Percentiles rank a stretch among this genome's conserved stretches.
Evolutionary conservation across 2,888 invertebrate species (phyloP).

Genomic region (Drosophila diplacantha): DNA sequence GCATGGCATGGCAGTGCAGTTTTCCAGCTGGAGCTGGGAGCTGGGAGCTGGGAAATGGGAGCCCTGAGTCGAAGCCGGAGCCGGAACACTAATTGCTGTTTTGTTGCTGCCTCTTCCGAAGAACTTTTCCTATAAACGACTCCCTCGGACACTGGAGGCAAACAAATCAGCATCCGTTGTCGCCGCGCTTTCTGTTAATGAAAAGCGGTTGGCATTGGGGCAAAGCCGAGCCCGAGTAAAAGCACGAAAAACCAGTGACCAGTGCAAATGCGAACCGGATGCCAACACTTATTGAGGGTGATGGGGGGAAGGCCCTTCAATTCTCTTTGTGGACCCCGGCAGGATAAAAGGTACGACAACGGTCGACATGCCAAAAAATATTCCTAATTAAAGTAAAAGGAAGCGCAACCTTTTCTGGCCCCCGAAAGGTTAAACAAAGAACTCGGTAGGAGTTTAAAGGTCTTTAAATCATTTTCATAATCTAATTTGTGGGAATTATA

Average conservation of each 20-base stretch:
- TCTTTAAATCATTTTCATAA: background rate
- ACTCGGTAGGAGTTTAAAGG: background rate
- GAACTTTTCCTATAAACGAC: slow-evolving; percentile 38
- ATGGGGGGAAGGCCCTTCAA: background rate
- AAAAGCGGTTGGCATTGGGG: slow-evolving; percentile 20
- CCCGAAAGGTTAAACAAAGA: slow-evolving; percentile 2
- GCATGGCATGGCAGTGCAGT: slow-evolving; percentile 13
- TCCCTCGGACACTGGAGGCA: slow-evolving; percentile 10
- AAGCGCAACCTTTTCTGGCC: background rate
- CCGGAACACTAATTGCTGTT: slow-evolving; percentile 29
- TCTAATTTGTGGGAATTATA: background rate
- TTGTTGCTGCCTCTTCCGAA: slow-evolving; percentile 11
- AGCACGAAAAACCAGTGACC: background rate
- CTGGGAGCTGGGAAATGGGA: background rate
- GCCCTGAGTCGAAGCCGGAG: slow-evolving; percentile 3
- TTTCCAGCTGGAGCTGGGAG: slow-evolving; percentile 4
- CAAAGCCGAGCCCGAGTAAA: background rate
- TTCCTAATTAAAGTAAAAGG: slow-evolving; percentile 7
- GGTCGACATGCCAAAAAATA: background rate
- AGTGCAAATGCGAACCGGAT: slow-evolving; percentile 2
- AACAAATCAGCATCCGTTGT: slow-evolving; percentile 31
- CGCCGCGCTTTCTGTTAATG: slow-evolving; percentile 24
- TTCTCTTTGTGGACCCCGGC: background rate
- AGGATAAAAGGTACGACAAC: background rate
- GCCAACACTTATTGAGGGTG: background rate